Evolutionary conservation across 2,113 vertebrate genomes (phyloP).

Genomic region (Noctilio leporinus): DNA sequence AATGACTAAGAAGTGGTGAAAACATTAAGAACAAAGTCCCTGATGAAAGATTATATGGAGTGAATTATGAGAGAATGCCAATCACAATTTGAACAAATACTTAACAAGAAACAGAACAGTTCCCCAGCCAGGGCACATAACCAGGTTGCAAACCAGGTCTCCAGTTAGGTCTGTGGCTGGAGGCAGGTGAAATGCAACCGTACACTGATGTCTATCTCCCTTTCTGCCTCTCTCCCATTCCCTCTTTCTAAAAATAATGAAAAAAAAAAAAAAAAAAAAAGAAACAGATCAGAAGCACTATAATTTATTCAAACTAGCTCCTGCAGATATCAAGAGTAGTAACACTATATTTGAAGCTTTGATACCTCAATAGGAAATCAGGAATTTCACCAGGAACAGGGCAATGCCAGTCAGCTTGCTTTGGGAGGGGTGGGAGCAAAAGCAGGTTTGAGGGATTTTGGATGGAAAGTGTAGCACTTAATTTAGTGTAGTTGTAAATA

Average conservation of each 20-base stretch:
- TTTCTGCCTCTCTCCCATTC: no score
- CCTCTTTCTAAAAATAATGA: no score
- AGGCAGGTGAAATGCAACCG: no score
- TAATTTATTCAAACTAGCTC: conserved; percentile 12
- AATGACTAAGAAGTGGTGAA: not conserved
- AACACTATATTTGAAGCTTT: not conserved
- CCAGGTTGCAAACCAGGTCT: no score
- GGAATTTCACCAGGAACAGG: not conserved
- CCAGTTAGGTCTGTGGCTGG: no score
- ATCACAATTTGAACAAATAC: not conserved
- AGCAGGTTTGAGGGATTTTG: not conserved
- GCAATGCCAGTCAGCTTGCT: not conserved
- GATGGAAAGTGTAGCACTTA: not conserved
- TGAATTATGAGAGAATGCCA: conserved; percentile 4
- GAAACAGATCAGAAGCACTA: not conserved
- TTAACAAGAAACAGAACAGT: conserved; percentile 21
- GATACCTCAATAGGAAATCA: not conserved
- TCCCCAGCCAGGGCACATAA: no score
- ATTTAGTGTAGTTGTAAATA: not conserved
- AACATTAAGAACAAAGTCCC: not conserved
- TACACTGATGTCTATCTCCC: no score
- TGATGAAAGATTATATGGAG: not conserved
- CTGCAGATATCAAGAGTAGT: not conserved
- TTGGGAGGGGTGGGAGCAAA: no score
- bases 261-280: no score